Conservation (phyloP, 1,140 invertebrate genomes). For the Lerema accius region DNA sequence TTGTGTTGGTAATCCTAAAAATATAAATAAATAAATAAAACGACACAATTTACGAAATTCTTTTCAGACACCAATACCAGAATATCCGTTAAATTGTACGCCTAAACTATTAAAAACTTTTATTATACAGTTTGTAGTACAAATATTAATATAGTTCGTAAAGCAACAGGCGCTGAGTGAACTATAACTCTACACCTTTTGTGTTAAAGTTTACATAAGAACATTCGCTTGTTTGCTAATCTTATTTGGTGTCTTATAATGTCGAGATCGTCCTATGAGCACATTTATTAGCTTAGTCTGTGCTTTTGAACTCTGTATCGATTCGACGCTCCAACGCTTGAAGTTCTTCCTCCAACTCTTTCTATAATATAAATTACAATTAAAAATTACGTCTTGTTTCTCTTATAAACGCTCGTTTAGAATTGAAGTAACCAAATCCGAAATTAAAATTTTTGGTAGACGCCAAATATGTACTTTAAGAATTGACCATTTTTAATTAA, state of each 20-base stretch:
- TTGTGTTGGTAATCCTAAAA: too few relatives aligned
- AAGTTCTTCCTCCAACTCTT: conserved; percentile 62
- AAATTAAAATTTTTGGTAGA: too few relatives aligned
- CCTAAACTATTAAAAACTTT: neutral
- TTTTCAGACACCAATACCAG: too few relatives aligned
- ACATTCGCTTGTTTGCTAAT: neutral
- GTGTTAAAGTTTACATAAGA: neutral
- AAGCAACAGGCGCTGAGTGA: neutral
- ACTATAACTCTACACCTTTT: neutral
- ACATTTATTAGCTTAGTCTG: conserved; percentile 43
- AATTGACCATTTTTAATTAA: too few relatives aligned
- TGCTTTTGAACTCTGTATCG: conserved; percentile 66
- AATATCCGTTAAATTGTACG: too few relatives aligned
- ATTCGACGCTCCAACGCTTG: conserved; percentile 65
- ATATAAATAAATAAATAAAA: too few relatives aligned
- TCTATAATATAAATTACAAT: conserved; percentile 43
- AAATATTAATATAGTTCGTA: neutral
- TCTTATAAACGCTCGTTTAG: too few relatives aligned
- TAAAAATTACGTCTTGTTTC: too few relatives aligned
- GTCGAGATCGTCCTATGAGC: neutral
- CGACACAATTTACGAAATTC: too few relatives aligned
- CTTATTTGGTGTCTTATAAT: neutral
- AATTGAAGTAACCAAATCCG: too few relatives aligned
- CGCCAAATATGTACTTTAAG: too few relatives aligned
- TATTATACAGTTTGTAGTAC: neutral